These are phyloP conservation scores for Hypercompe scribonia DNA, from an alignment of 2,888 invertebrate genomes.

Conservation along the genomic window DNA sequence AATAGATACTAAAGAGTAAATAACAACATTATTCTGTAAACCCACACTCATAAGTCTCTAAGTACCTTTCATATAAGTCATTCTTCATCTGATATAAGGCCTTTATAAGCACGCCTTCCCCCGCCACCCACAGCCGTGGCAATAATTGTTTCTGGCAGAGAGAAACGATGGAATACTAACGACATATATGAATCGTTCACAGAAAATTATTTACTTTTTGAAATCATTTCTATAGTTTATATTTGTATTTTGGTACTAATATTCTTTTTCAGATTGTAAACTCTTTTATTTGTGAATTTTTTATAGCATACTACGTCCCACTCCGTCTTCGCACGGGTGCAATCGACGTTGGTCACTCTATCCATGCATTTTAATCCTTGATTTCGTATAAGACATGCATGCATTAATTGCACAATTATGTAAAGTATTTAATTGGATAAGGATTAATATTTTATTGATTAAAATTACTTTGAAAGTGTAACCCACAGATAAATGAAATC, in stretches of 20 bases:
- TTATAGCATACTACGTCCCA: no score
- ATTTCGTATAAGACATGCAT: no score
- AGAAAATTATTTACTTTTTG: neutral
- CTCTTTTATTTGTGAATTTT: no score
- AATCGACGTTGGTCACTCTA: no score
- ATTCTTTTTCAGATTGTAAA: neutral
- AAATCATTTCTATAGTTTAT: neutral
- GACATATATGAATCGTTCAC: neutral
- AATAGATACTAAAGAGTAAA: neutral
- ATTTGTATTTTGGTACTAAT: neutral
- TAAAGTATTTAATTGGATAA: no score
- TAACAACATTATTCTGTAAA: neutral
- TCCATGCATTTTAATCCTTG: no score
- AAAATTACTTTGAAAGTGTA: no score
- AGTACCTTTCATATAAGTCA: neutral
- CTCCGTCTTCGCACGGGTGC: no score
- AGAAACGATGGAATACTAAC: conserved; percentile 35
- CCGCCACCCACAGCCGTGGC: neutral
- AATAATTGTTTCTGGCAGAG: conserved; percentile 42
- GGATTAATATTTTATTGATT: no score
- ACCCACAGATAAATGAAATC: no score
- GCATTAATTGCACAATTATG: no score
- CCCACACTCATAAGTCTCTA: neutral
- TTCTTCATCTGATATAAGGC: conserved; percentile 1
- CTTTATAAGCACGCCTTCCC: neutral